Base-by-base conservation (phyloP, 2,797 vertebrate genomes). In the Syndactyla subalaris region DNA sequence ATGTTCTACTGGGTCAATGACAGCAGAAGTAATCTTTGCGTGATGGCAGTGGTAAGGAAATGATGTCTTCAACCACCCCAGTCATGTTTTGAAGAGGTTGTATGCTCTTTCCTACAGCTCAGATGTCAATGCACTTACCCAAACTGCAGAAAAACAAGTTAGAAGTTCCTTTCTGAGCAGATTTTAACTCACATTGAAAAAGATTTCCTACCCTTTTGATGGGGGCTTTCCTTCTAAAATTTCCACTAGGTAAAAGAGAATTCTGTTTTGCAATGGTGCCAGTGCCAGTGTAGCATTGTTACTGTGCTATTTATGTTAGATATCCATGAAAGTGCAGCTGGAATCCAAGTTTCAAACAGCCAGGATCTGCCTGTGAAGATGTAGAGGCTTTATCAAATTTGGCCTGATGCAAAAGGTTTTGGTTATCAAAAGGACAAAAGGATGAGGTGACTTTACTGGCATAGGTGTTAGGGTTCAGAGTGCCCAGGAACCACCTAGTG, bases 401-500 rank as follows among this genome's bases (percentile, higher is more conserved):
- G 57, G 23, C 24, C 49, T 52, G 22, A 34, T 38, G 22, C 27
- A 82, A 51, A 62, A 36, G 36, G 36, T 36, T 36, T 8, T 52
- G 49, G 48, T 27, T 86, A 23, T 65, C 36, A 38, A 21, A 59
- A 71, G 17, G 19, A 68, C 7, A 27, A 54, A 92, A 84, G 11
- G 39, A 58, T 51, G 78, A 75, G 11, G 10, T 30, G n/a, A 30
- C 2, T 59, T 82, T 39, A 8, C 19, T 61, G 52, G 15, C 57
- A 61, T 9, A 59, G 41, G 7, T 51, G 27, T 58, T 58, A 62
- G 38, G 46, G 18, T 36, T 77, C 32, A 76, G 20, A 57, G 34
- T 34, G 3, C 26, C 36, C 1, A 2, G 15, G 59, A 36, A 32
- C 13, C 48, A 26, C 7, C 16, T 30, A 51, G 13, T 0, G 5